Evolutionary conservation across 1,140 invertebrate genomes (phyloP), one percentile per base, ranked within the genome.

Genomic region (Propsilocerus akamusi): DNA sequence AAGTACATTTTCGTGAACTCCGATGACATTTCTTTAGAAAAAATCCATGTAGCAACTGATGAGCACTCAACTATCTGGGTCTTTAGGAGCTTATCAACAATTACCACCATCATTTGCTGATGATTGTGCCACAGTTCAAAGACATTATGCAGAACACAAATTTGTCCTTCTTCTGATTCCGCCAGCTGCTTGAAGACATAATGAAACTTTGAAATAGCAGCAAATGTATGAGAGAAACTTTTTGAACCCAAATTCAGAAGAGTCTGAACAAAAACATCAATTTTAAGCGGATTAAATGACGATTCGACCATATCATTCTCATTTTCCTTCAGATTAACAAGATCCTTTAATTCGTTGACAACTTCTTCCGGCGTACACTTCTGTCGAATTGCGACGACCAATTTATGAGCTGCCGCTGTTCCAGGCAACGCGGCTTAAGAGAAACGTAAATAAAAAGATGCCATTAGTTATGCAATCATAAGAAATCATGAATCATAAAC

Each of bases 31-130:
- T 97, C 91, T 69, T 90, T 88, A 4, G 91, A 95, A 70, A 99
- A 99, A 50, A 99, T 83, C 96, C 95, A 99, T 57, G 94, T 97
- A 24, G 93, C 93, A 10, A 99, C 92, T 8, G 93, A 85, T 52
- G 90, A 88, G 61, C 92, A 96, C 60, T 97, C 91, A 12, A 99
- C 83, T 41, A 99, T 88, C 64, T 97, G 88, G 28, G 92, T 96
- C 69, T 98, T 97, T 4, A 99, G 71, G 70, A 99, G 80, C 70
- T 99, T 97, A 66, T 99, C 94, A 4, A 95, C 84, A 0, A 99
- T 70, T 0, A 98, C 89, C 28, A 84, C 81, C 74, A 99, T 83
- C 90, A 98, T 96, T 73, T 97, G 95, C 58, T 91, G 86, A 69
- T 99, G 92, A 55, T 83, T 78, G 55, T 80, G 78, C 95, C 95